These are phyloP conservation scores for Coleophora flavipennella DNA, from an alignment of 2,888 invertebrate species.

Conservation along the genomic window DNA sequence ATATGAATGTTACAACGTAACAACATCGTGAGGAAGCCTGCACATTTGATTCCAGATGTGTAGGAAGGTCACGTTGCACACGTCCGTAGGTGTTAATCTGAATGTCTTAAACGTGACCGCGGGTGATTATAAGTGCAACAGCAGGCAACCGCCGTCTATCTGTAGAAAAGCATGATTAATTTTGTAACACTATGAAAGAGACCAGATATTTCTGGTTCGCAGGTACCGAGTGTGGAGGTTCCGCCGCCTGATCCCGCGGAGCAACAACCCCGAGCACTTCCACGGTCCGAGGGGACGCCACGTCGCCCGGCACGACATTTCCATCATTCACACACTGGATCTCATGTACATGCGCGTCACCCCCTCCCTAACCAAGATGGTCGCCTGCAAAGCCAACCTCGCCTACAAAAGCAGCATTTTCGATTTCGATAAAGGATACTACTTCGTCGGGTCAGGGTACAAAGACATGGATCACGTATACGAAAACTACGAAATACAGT, in stretches of 20 bases:
- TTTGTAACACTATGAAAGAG: too few species aligned
- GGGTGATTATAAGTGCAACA: too few species aligned
- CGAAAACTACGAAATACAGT: constrained; percentile 22
- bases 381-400: not conserved
- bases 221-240: constrained; percentile 23
- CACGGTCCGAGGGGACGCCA: constrained; percentile 23
- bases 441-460: constrained; percentile 18
- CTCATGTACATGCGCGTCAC: constrained; percentile 7
- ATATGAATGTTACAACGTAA: too few species aligned
- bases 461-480: constrained; percentile 17
- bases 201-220: too few species aligned
- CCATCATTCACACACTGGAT: constrained; percentile 18
- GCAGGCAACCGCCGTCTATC: too few species aligned
- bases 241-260: constrained; percentile 19
- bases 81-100: too few species aligned
- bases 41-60: too few species aligned
- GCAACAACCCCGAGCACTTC: constrained; percentile 24
- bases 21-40: too few species aligned
- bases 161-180: too few species aligned
- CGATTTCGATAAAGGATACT: not conserved
- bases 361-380: not conserved
- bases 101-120: too few species aligned
- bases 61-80: too few species aligned
- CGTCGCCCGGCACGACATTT: constrained; percentile 20
- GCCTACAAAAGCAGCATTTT: not conserved